Evolutionary conservation across 2,888 invertebrate genomes (phyloP).

Genomic region (Cremastinae sp.): DNA sequence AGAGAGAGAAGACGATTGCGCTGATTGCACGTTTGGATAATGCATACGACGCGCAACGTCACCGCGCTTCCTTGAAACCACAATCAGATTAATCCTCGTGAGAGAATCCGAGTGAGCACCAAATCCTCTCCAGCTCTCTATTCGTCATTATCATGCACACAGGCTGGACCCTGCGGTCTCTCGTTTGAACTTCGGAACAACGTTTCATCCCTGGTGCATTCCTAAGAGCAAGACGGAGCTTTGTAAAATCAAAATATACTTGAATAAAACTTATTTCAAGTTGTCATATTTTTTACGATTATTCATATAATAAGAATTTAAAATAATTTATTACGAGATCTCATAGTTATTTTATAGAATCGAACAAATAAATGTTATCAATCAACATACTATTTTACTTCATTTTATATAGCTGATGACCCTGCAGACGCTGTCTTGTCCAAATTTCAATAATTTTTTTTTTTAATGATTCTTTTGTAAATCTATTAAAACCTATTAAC

Average conservation of each 20-base stretch:
- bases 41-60: conserved; percentile 63
- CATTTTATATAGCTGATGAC: too few species aligned
- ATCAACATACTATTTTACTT: too few species aligned
- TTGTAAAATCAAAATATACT: conserved; percentile 15
- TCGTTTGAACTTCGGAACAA: background rate
- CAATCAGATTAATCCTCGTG: conserved; percentile 71
- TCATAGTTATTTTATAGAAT: too few species aligned
- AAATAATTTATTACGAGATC: too few species aligned
- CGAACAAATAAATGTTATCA: too few species aligned
- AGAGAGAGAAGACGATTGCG: conserved; percentile 1
- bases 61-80: conserved; percentile 48
- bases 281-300: conserved; percentile 6
- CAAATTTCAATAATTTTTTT: too few species aligned
- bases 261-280: conserved; percentile 16
- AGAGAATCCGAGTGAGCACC: conserved; percentile 52
- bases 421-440: too few species aligned
- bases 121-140: conserved; percentile 5
- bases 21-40: conserved; percentile 70
- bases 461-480: too few species aligned
- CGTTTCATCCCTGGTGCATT: background rate
- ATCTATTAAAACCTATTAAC: too few species aligned
- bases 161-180: background rate
- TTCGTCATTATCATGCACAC: conserved; percentile 5
- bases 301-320: too few species aligned
- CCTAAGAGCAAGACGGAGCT: background rate